Base-by-base conservation (phyloP, 1,140 invertebrate genomes). In the Neotoxoptera formosana region DNA sequence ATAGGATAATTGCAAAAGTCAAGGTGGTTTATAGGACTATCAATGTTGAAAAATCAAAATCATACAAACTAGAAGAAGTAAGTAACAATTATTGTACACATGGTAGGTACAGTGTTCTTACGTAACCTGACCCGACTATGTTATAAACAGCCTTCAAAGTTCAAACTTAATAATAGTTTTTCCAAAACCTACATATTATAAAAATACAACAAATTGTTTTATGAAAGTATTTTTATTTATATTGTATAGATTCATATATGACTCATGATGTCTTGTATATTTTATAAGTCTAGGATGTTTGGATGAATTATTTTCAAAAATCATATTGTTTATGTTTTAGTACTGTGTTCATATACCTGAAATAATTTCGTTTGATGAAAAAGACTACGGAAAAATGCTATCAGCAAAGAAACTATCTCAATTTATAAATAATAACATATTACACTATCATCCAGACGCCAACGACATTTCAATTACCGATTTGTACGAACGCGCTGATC, bases 371-470 rank as follows among this genome's bases (percentile, higher is more conserved):
- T 14, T 76, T 30, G 67, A 91, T n/a, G 45, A 91, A 48, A 81
- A 30, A 14, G 41, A 51, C 17, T 91, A 34, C 30, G 51, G 34
- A 1, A 76, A 48, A 1, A 81, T 81, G 41, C 7, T 83, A 48
- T 91, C 45, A 23, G 45, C 47, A 47, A 91, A 83, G 23, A 36
- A 48, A 36, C 2, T 91, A 23, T 47, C 67, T 48, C 41, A 9
- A 30, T 25, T 51, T n/a, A 23, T 91, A 48, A 47, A 91, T 48
- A 48, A 76, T 20, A 81, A 83, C 20, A 81, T 91, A 48, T 47
- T 91, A 23, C 90, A 91, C 21, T 81, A 34, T 81, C 67, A 91
- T 48, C 90, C 90, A 25, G 67, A 83, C 30, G 21, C 90, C 47
- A 81, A 53, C 0, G 67, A 91, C 1, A 83, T 81, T 17, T 17